Percentiles rank a stretch among this genome's conserved stretches.
These are phyloP conservation scores for Trogon surrucura DNA, from an alignment of 2,113 vertebrate genomes.

Conservation along the genomic window DNA sequence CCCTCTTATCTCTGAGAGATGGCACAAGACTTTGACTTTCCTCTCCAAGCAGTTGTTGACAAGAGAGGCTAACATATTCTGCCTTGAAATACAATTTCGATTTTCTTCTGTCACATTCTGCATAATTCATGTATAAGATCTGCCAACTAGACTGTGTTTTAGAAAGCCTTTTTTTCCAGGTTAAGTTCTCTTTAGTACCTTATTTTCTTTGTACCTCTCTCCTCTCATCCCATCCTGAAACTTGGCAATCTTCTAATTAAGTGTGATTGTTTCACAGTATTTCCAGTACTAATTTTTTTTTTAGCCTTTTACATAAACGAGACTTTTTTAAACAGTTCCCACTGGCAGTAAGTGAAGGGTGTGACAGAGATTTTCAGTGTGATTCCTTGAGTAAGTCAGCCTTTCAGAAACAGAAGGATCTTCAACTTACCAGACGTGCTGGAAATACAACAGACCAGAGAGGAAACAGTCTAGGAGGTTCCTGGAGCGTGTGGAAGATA, in stretches of 20 bases:
- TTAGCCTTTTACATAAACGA: neutral
- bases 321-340: neutral
- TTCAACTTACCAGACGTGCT: too few species aligned
- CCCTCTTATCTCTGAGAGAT: neutral
- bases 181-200: neutral
- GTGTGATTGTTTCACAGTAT: neutral
- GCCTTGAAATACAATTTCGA: neutral
- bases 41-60: neutral
- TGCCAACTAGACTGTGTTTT: neutral
- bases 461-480: too few species aligned
- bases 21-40: neutral
- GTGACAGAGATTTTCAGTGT: neutral
- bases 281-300: neutral
- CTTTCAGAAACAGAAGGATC: neutral
- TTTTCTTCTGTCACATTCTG: neutral
- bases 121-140: neutral
- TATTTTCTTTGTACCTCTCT: neutral
- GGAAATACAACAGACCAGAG: too few species aligned
- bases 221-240: neutral
- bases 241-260: neutral
- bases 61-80: neutral
- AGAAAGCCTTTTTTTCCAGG: neutral
- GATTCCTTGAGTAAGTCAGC: neutral
- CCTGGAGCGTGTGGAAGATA: too few species aligned
- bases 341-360: neutral